Base-by-base conservation (phyloP, 2,888 invertebrate species). In the Spicauda simplicius region DNA sequence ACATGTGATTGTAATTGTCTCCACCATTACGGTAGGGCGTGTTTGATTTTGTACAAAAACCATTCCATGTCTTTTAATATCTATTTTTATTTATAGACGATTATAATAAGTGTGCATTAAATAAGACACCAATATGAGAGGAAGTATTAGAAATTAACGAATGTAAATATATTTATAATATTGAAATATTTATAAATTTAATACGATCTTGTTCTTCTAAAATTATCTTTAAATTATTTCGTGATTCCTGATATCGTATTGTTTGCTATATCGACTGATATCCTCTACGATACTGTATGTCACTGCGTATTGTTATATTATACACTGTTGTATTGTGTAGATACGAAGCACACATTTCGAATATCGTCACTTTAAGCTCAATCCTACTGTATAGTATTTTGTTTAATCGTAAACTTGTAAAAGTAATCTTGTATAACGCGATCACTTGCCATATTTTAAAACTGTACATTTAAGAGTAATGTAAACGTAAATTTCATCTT, bases 91-190 rank as follows among this genome's bases (percentile, higher is more conserved):
- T 91, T 86, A 91, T 90, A 85, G 83, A 83, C 80, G 77, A 80
- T 73, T 81, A 83, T 83, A 80, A 75, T 91, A 91, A 90, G 91
- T 85, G 88, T 89, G 91, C 90, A 83, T 91, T 88, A 85, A 87
- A 89, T 92, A 92, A 91, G 91, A 93, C 93, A 93, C 93, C 93
- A 93, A 93, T 91, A 90, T 91, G 85, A 88, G 85, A 88, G 81
- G 82, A 77, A 81, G 82, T 88, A 86, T 88, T 87, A 91, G 91
- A 84, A 76, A 77, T 80, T 87, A 89, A 88, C 80, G 81, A 87
- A 81, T 93, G 93, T 93, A 93, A 90, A 93, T 93, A 93, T 92
- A 93, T 92, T 93, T 93, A 92, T 91, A 90, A 82, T 89, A 91
- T 87, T 90, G 89, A 92, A 86, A 92, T 92, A 92, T 92, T 91